Percentiles rank a stretch among this genome's conserved stretches.
These are phyloP conservation scores for Chionoecetes opilio DNA, from an alignment of 1,140 invertebrate species.

Conservation along the genomic window DNA sequence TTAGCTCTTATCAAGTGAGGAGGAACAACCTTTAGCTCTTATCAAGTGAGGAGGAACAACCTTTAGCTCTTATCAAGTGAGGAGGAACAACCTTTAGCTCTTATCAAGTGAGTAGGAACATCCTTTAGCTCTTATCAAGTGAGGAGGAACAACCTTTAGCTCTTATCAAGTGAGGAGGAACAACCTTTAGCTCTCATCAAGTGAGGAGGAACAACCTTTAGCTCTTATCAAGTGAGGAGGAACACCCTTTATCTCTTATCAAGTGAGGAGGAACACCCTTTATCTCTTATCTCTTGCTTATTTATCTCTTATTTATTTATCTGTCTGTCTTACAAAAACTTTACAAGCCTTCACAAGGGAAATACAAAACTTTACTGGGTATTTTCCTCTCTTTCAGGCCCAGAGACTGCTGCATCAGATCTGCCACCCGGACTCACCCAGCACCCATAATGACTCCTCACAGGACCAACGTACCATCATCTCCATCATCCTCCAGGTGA, in stretches of 20 bases:
- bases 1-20: neutral
- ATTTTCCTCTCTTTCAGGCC: constrained; percentile 83
- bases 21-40: no score
- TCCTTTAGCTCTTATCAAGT: neutral
- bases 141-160: no score
- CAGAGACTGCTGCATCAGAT: constrained; percentile 97
- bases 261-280: no score
- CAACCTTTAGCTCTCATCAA: no score
- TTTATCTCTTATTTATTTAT: no score
- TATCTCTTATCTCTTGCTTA: no score
- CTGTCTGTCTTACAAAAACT: no score
- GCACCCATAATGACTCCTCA: constrained; percentile 68
- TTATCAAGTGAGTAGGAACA: constrained; percentile 87
- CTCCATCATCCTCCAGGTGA: constrained; percentile 89
- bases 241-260: neutral
- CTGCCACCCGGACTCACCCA: constrained; percentile 91
- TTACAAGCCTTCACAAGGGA: no score
- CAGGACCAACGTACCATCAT: constrained; percentile 81
- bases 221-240: constrained; percentile 88
- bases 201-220: no score
- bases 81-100: no score
- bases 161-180: constrained; percentile 87
- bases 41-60: constrained; percentile 87
- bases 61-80: neutral
- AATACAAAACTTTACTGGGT: no score